Evolutionary conservation across 2,888 invertebrate genomes (phyloP).

Genomic region (Schizaphis graminum): DNA sequence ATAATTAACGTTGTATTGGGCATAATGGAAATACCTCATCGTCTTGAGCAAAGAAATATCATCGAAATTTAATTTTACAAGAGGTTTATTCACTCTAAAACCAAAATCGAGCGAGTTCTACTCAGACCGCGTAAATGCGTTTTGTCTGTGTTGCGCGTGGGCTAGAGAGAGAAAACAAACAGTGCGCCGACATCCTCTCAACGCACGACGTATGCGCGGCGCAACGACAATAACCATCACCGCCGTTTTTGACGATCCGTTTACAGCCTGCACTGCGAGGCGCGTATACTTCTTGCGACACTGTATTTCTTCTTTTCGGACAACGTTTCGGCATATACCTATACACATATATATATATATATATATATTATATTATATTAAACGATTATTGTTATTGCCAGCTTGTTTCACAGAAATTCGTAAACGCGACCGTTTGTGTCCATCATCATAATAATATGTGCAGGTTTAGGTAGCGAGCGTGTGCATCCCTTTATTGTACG

Average conservation of each 20-base stretch:
- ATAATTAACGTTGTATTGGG: no score
- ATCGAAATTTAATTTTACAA: no score
- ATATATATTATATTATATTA: neutral
- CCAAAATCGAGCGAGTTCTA: no score
- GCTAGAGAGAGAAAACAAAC: no score
- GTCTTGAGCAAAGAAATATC: no score
- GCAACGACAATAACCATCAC: neutral
- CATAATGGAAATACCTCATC: no score
- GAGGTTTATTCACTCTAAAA: no score
- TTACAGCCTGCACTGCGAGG: neutral
- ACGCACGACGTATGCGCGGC: neutral
- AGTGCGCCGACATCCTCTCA: no score
- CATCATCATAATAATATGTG: neutral
- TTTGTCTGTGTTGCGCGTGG: no score
- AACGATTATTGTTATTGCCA: conserved; percentile 9
- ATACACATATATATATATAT: no score
- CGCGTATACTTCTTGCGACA: neutral
- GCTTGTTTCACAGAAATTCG: conserved; percentile 5
- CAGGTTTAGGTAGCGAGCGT: conserved; percentile 8
- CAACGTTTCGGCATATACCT: neutral
- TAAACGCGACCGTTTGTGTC: neutral
- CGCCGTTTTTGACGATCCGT: neutral
- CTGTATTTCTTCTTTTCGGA: neutral
- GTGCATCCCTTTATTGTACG: neutral
- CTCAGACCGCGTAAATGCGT: no score